A percentile compares a stretch with the other conserved stretches of the same genome.
Conservation (phyloP, 2,113 vertebrate species). For the Microcebus ravelobensis region DNA sequence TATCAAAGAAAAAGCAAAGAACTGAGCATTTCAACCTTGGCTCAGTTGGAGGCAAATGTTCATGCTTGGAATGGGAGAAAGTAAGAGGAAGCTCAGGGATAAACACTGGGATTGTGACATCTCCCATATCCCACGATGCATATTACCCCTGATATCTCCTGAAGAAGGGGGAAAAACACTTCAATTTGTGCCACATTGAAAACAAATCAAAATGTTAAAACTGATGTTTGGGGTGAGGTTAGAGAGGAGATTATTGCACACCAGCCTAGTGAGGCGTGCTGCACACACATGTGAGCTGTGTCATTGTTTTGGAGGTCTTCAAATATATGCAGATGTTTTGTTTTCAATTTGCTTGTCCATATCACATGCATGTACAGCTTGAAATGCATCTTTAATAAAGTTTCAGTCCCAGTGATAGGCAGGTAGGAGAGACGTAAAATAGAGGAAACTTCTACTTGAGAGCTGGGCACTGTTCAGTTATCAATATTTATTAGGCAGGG, state of each 20-base stretch:
- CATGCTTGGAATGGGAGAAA: neutral
- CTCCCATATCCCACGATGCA: accelerated
- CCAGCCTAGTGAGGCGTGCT: neutral
- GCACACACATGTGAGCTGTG: accelerated
- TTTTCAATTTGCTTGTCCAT: neutral
- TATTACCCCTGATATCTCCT: neutral
- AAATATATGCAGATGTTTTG: no score
- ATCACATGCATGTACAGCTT: neutral
- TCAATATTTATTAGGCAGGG: neutral
- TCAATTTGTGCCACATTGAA: neutral
- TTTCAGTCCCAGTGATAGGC: neutral
- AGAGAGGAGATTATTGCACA: neutral
- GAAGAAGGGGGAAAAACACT: neutral
- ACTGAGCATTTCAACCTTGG: neutral
- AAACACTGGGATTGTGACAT: neutral
- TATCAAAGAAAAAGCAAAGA: constrained; percentile 42
- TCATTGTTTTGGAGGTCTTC: accelerated
- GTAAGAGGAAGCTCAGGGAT: neutral
- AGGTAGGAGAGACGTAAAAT: neutral
- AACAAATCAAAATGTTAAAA: neutral
- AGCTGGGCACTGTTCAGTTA: neutral
- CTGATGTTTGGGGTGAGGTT: neutral
- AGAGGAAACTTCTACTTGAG: neutral
- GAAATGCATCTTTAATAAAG: neutral
- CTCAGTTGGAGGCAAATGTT: neutral